phyloP scores from a whole-genome alignment of 92 coral and sea anemone genomes.

The Scolanthus callimorphus region DNA sequence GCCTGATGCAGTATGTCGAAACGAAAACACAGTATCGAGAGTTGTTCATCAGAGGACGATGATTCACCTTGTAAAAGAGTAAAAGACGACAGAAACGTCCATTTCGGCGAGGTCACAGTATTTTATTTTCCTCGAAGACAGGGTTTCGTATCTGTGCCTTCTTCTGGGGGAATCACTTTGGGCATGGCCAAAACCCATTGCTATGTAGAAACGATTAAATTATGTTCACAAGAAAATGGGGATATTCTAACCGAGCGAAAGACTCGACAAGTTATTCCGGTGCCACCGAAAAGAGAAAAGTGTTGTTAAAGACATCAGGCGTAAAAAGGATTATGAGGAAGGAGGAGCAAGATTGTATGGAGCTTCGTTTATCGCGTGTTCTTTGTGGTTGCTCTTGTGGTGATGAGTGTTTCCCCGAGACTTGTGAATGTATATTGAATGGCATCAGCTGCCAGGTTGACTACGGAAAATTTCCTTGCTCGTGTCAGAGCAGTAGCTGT shows the following conservation, averaged over 20 bases:
- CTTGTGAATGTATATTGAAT: conserved; percentile 89
- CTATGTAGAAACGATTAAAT: conserved; percentile 50
- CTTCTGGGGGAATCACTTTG: conserved; percentile 87
- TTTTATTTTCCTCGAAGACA: conserved; percentile 89
- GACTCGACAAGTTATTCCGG: conserved; percentile 50
- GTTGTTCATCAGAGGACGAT: conserved; percentile 48
- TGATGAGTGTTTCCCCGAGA: conserved; percentile 81
- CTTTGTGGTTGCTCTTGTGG: conserved; percentile 96
- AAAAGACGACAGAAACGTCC: conserved; percentile 50
- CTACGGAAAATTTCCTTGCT: conserved; percentile 94
- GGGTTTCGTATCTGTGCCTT: conserved; percentile 93
- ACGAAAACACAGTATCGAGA: conserved; percentile 52
- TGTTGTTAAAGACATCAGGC: conserved; percentile 75
- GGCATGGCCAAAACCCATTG: conserved; percentile 90
- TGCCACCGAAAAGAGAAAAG: conserved; percentile 78
- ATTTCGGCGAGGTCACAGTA: conserved; percentile 75
- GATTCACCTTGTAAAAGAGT: conserved; percentile 26
- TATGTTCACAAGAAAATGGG: conserved; percentile 17
- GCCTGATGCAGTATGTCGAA: conserved; percentile 46
- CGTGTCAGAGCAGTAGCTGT: conserved; percentile 83
- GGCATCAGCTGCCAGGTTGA: conserved; percentile 97
- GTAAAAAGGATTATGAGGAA: conserved; percentile 72
- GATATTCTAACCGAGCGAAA: conserved; percentile 18
- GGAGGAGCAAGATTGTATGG: conserved; percentile 81
- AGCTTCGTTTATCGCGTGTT: conserved; percentile 80